Base-by-base conservation (phyloP, 2,888 invertebrate species). In the Encarsia formosa region DNA sequence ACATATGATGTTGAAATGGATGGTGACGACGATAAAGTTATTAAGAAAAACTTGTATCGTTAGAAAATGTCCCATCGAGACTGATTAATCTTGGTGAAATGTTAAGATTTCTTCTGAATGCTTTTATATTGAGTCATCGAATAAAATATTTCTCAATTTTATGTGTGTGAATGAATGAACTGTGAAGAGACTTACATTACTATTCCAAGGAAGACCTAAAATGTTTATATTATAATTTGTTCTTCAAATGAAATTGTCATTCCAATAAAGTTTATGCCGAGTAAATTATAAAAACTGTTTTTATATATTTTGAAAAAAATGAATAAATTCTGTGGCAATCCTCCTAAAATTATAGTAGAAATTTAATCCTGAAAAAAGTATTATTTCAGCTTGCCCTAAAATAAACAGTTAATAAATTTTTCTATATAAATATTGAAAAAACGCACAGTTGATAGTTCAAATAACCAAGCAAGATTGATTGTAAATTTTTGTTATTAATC, bases 241-340 rank as follows among this genome's bases (percentile, higher is more conserved):
- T 57, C 53, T 57, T 53, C 32, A 48, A 57, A 57, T 50, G 39
- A 50, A 47, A 57, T 57, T 57, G 50, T 54, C 56, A 57, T 57
- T 57, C 50, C 51, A 57, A 57, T 57, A 57, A 57, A 57, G 48
- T 53, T 54, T 53, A 54, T 50, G 49, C 53, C 51, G 42, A 56
- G 46, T 52, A 49, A 55, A 56, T 52, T 56, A 52, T 52, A 56
- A 52, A n/a, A 42, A 46, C 20, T 40, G 44, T 53, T 51, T 43
- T 47, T 50, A 9, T 15, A 54, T 49, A n/a, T n/a, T n/a, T n/a
- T n/a, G n/a, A n/a, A n/a, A n/a, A n/a, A n/a, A n/a, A n/a, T n/a
- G n/a, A n/a, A n/a, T n/a, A n/a, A n/a, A n/a, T n/a, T n/a, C n/a
- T n/a, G n/a, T n/a, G n/a, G n/a, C n/a, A n/a, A n/a, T n/a, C n/a